These are phyloP conservation scores for Grantiella picta DNA, from an alignment of 2,113 vertebrate genomes.

Conservation along the genomic window DNA sequence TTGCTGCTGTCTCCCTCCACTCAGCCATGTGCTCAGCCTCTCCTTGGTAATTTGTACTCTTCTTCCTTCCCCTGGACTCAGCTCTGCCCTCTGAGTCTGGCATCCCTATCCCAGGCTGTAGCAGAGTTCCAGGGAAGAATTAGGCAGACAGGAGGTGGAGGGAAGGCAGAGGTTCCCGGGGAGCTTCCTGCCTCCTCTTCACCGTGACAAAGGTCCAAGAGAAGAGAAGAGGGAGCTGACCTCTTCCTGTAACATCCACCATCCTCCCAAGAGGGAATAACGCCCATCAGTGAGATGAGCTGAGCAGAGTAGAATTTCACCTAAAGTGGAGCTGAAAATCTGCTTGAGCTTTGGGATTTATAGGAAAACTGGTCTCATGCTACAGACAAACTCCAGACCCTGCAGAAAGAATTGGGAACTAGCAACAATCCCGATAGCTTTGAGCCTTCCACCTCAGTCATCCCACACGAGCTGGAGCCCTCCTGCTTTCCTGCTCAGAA, in stretches of 20 bases:
- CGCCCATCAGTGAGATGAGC: background rate
- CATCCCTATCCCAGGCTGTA: background rate
- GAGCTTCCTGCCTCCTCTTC: background rate
- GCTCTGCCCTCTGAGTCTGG: background rate
- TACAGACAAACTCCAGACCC: background rate
- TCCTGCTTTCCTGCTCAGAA: background rate
- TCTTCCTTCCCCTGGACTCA: background rate
- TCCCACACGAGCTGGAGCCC: fast-evolving
- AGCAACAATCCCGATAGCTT: background rate
- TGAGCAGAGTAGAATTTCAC: background rate
- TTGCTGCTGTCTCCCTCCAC: background rate
- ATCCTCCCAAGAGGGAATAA: background rate
- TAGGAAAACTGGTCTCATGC: background rate
- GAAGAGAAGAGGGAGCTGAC: background rate
- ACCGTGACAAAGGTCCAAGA: background rate
- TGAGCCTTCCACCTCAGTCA: background rate
- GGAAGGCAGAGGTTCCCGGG: background rate
- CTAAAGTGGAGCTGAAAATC: background rate
- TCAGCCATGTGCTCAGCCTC: background rate
- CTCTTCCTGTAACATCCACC: background rate
- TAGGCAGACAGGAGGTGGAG: background rate
- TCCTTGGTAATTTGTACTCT: background rate
- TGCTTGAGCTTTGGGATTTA: background rate
- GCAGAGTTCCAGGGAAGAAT: background rate
- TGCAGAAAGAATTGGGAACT: background rate